Base-by-base conservation (phyloP, 1,140 invertebrate species). In the Potamilus streckersoni region DNA sequence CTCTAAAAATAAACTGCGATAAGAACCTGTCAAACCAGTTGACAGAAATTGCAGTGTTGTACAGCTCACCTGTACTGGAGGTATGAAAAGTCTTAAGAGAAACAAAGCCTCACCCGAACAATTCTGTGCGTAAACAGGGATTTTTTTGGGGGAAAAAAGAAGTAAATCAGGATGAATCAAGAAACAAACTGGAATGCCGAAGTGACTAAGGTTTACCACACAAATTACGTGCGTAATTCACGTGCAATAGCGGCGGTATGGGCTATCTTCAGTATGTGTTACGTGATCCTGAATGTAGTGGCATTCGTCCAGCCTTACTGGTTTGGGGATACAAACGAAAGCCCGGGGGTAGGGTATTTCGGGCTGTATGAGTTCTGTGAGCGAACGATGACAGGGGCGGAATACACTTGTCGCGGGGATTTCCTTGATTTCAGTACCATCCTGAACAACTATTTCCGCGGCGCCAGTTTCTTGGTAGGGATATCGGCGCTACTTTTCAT, bases 231-330 rank as follows among this genome's bases (percentile, higher is more conserved):
- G 62, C 93, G 97, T 84, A 98, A 98, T 92, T 97, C 96, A 65
- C 96, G 97, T 73, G 97, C 97, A 60, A 97, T 99, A 71, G 97
- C 96, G 61, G 96, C 99, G 20, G 91, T 98, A 64, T 99, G 98
- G 98, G 97, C 94, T 27, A 95, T 98, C 81, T 98, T 99, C 88
- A 91, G 96, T 70, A 95, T 98, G 85, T 98, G 97, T 90, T 98
- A 97, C 89, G 95, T 96, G 68, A 98, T 99, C 83, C 97, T 99
- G 84, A 94, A 94, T 72, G 94, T 97, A 73, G 96, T 99, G 20
- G 95, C 96, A 0, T 98, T 99, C 88, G 93, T 98, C 20, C 97
- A 97, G 71, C 97, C 97, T 13, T 97, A 99, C 91, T 99, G 97
- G 92, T 95, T 95, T 93, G 85, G 97, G 92, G 92, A 93, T 85